Evolutionary conservation across 2,888 invertebrate species (phyloP).

Genomic region (Amphimallon solstitiale): DNA sequence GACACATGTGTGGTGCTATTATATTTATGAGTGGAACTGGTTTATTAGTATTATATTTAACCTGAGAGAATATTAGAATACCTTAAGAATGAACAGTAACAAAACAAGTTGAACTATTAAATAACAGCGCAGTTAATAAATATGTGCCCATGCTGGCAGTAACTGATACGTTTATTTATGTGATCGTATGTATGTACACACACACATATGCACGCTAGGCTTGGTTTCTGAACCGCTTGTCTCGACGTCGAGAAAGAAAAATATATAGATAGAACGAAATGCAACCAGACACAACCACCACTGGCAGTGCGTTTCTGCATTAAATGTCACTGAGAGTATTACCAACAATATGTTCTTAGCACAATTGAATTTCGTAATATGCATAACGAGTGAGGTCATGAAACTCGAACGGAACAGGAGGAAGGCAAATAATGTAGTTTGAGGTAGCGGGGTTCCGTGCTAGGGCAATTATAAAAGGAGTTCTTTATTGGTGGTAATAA

Average conservation of each 20-base stretch:
- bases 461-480: constrained; percentile 30
- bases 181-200: no score
- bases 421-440: not conserved
- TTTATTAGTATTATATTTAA: no score
- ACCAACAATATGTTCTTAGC: not conserved
- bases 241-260: not conserved
- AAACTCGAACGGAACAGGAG: not conserved
- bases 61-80: no score
- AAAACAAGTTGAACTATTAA: not conserved
- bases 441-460: constrained; percentile 12
- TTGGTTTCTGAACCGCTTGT: constrained; percentile 1
- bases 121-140: constrained; percentile 15
- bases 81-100: no score
- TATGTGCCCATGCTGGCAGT: not conserved
- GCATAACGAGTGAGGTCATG: constrained; percentile 13
- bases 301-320: not conserved
- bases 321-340: not conserved
- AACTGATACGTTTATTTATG: constrained; percentile 7
- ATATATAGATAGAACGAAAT: not conserved
- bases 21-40: no score
- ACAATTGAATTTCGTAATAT: constrained; percentile 13
- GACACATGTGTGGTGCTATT: no score
- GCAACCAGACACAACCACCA: constrained; percentile 2
- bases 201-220: not conserved
- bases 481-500: constrained; percentile 33